These are phyloP conservation scores for Ommatoiulus sabulosus DNA, from an alignment of 2,888 invertebrate species.

Conservation along the genomic window DNA sequence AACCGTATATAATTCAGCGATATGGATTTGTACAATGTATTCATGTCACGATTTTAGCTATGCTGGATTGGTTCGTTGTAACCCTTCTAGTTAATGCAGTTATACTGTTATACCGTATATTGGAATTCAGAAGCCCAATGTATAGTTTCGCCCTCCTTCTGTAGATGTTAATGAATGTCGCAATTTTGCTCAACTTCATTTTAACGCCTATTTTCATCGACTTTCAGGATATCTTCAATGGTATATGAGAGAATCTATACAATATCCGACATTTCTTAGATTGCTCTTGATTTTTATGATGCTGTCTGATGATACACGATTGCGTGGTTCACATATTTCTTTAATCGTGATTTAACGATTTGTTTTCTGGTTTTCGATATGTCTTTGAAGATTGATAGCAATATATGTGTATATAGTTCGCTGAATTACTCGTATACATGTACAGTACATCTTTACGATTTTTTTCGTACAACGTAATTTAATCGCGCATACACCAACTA, in stretches of 20 bases:
- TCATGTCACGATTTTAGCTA: background rate
- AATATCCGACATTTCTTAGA: background rate
- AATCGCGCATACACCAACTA: no score
- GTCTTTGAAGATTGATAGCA: background rate
- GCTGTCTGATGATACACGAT: background rate
- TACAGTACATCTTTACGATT: no score
- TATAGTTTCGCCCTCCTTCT: background rate
- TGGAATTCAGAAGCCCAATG: background rate
- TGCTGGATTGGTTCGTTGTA: background rate
- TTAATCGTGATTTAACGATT: background rate
- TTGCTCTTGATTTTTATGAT: background rate
- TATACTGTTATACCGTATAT: background rate
- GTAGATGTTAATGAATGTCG: background rate
- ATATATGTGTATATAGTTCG: background rate
- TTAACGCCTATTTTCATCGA: background rate
- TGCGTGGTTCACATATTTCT: background rate
- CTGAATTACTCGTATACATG: background rate
- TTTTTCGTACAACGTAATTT: no score
- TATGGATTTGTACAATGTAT: background rate
- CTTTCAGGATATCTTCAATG: background rate
- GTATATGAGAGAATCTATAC: background rate
- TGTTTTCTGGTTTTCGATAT: background rate
- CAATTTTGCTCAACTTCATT: background rate
- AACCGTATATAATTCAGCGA: background rate
- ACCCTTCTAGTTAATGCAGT: background rate